Percentiles rank a stretch among this genome's conserved stretches.
phyloP scores from a whole-genome alignment of 2,888 invertebrate genomes.

The Rotaria magnacalcarata region DNA sequence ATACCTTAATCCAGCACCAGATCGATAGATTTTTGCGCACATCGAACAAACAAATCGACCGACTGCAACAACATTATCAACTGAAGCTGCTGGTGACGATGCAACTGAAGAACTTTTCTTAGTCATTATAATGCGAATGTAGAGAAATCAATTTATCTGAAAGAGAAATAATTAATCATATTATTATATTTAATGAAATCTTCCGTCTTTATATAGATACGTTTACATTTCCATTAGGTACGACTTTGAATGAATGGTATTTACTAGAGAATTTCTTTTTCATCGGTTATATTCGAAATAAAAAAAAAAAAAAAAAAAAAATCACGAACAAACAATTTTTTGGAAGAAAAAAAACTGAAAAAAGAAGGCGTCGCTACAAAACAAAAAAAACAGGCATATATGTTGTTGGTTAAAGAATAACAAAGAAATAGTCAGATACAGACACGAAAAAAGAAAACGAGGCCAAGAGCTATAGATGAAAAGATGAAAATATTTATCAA shows the following conservation, averaged over 20 bases:
- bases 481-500: background rate
- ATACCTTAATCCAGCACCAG: constrained; percentile 24
- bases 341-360: background rate
- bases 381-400: background rate
- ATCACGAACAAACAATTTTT: background rate
- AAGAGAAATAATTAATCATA: background rate
- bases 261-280: background rate
- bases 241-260: background rate
- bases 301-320: background rate
- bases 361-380: constrained; percentile 17
- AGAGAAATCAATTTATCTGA: background rate
- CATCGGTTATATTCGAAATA: constrained; percentile 1
- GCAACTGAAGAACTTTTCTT: background rate
- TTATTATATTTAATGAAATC: background rate
- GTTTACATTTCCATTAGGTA: background rate
- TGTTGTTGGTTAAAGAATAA: constrained; percentile 22
- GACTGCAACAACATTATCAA: background rate
- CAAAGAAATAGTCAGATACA: background rate
- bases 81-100: background rate
- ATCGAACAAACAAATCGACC: constrained; percentile 14
- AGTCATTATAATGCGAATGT: background rate
- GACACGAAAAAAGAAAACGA: background rate
- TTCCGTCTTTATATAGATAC: background rate
- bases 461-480: background rate
- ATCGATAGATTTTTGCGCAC: constrained; percentile 29